A percentile compares a stretch with the other conserved stretches of the same genome.
phyloP scores from a whole-genome alignment of 2,797 vertebrate species.

The Sebastes steindachneri region DNA sequence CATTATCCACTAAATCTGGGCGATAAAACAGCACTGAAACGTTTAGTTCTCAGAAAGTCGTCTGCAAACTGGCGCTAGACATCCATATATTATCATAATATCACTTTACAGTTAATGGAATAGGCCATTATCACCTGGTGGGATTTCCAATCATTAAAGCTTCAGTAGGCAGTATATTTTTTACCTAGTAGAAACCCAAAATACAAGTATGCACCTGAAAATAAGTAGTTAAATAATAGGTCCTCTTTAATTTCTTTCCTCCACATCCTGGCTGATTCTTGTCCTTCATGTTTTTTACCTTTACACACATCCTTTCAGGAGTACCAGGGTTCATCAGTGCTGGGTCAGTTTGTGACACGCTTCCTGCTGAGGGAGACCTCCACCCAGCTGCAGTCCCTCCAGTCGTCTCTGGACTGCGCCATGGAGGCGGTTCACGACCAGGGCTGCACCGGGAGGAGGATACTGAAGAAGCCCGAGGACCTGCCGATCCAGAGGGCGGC shows the following conservation, averaged over 20 bases:
- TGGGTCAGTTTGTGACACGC: slow-evolving; percentile 92
- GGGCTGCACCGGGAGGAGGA: slow-evolving; percentile 78
- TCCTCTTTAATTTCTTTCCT: background rate
- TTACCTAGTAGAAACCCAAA: too few species aligned
- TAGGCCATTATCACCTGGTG: background rate
- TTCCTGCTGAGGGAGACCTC: slow-evolving; percentile 90
- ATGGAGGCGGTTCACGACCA: slow-evolving; percentile 90
- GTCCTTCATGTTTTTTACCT: background rate
- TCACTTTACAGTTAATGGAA: background rate
- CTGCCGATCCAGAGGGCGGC: slow-evolving; percentile 71
- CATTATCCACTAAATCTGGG: slow-evolving; percentile 15
- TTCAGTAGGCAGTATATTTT: too few species aligned
- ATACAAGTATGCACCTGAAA: too few species aligned
- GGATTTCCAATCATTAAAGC: background rate
- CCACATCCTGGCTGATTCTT: background rate
- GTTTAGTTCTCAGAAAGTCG: background rate
- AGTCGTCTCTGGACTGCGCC: slow-evolving; percentile 90
- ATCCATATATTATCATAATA: background rate
- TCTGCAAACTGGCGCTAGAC: background rate
- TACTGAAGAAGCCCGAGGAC: slow-evolving; percentile 73
- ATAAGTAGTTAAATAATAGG: too few species aligned
- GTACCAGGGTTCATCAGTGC: slow-evolving; percentile 88
- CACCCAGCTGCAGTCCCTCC: slow-evolving; percentile 92
- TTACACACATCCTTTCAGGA: slow-evolving; percentile 70
- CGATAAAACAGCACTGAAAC: background rate